Evolutionary conservation across 2,888 invertebrate species (phyloP), one percentile per base, ranked within the genome.

Genomic region (Drosophila mayaguana): DNA sequence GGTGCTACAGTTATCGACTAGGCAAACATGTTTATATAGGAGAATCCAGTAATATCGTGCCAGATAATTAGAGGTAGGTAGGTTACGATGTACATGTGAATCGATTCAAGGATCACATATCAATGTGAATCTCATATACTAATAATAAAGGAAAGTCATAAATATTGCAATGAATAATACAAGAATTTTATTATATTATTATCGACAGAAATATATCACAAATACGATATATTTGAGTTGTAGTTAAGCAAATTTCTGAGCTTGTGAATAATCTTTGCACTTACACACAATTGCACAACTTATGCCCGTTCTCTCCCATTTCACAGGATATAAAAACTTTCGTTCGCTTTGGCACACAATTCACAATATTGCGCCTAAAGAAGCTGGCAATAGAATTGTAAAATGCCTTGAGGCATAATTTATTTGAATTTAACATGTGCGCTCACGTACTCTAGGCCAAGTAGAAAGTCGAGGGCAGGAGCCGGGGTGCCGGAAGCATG

Each of bases 321-420:
- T 9, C 36, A 42, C 11, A 65, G 55, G 46, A 65, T 62, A 61
- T 48, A 5, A 34, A 38, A 67, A 67, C 12, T 65, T 64, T 57
- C 36, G 43, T 20, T 46, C 59, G 34, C 67, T 76, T 63, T 64
- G 54, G 55, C 57, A 63, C 51, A 73, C 64, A 63, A 79, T 65
- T 79, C 56, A 67, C 71, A 74, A 70, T 54, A 79, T 69, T 73
- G 80, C 67, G 80, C 76, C 75, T 72, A 78, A 83, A 77, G 78
- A 77, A 80, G 77, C 79, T 50, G 82, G 78, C 80, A 84, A 81
- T 88, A 75, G 87, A 88, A 85, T 80, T 79, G 82, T 82, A 75
- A 81, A 83, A 81, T 72, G 86, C 72, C 81, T 80, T 64, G 73
- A 74, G 68, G 85, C 85, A 76, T 85, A 83, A 85, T 85, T 85